phyloP scores from a whole-genome alignment of 92 coral and sea anemone species.

The Epizoanthus fatuus region DNA sequence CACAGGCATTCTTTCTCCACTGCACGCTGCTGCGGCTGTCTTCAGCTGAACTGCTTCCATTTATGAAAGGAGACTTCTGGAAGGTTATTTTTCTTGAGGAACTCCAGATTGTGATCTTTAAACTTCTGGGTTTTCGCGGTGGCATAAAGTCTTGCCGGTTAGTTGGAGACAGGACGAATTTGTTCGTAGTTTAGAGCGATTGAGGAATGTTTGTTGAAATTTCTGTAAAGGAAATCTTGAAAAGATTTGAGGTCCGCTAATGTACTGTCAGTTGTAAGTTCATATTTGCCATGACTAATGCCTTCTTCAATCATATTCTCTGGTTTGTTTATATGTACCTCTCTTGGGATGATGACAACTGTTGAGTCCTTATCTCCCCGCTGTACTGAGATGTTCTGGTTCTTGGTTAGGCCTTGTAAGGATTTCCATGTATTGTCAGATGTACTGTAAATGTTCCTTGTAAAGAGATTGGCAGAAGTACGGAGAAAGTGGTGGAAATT shows the following conservation, averaged over 20 bases:
- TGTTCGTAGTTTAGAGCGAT: background rate
- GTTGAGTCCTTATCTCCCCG: constrained; percentile 9
- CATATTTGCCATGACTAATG: constrained; percentile 1
- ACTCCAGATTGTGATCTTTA: background rate
- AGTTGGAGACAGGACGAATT: constrained; percentile 16
- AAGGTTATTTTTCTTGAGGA: no score
- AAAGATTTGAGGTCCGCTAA: background rate
- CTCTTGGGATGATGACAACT: constrained; percentile 18
- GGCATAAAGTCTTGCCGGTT: background rate
- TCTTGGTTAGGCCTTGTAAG: background rate
- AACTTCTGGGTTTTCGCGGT: background rate
- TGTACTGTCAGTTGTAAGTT: constrained; percentile 3
- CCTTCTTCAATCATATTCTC: constrained; percentile 13
- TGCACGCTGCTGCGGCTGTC: no score
- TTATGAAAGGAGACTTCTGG: no score
- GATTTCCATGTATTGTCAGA: constrained; percentile 15
- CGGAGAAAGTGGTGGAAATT: background rate
- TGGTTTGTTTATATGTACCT: background rate
- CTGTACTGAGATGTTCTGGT: background rate
- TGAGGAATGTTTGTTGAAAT: constrained; percentile 3
- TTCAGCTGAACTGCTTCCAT: no score
- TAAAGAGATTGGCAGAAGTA: constrained; percentile 6
- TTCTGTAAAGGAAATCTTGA: constrained; percentile 4
- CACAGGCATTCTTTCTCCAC: no score
- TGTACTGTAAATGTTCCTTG: constrained; percentile 10